phyloP scores from a whole-genome alignment of 2,888 invertebrate genomes.

The Lasioglossum oenotherae region DNA sequence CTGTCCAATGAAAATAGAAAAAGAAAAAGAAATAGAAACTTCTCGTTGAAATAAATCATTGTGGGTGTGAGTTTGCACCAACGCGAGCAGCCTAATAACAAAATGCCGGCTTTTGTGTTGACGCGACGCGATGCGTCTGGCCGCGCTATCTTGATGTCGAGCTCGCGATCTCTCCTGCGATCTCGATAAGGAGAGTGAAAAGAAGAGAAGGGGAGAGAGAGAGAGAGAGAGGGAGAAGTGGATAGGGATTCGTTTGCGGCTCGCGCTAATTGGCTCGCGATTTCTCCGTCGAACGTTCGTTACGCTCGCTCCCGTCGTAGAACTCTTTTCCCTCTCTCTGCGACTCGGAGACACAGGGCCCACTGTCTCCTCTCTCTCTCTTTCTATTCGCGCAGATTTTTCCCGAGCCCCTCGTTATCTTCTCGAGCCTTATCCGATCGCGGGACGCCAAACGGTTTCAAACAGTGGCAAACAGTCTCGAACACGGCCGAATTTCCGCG shows the following conservation, averaged over 20 bases:
- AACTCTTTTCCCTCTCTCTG: slow-evolving; percentile 45
- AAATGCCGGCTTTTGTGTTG: not conserved
- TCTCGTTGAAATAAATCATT: too few species aligned
- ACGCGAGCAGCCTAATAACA: not conserved
- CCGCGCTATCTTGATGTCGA: slow-evolving; percentile 28
- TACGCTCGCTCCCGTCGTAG: slow-evolving; percentile 49
- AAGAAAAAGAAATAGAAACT: too few species aligned
- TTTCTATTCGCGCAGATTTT: not conserved
- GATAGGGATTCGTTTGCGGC: slow-evolving; percentile 59
- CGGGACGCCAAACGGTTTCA: slow-evolving; percentile 2
- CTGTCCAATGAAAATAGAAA: too few species aligned
- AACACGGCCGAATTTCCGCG: not conserved
- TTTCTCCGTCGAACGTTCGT: slow-evolving; percentile 61
- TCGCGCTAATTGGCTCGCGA: slow-evolving; percentile 64
- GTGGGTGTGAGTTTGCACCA: not conserved
- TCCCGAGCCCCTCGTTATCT: slow-evolving; percentile 30
- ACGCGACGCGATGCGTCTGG: slow-evolving; percentile 28
- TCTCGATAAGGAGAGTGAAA: slow-evolving; percentile 46
- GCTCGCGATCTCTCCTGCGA: slow-evolving; percentile 38
- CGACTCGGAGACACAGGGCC: slow-evolving; percentile 41
- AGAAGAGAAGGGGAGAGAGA: not conserved
- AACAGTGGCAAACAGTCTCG: not conserved
- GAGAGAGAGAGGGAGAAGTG: slow-evolving; percentile 1
- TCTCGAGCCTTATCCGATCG: slow-evolving; percentile 38
- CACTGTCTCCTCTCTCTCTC: slow-evolving; percentile 41